A percentile compares a stretch with the other conserved stretches of the same genome.
Conservation (phyloP, 2,113 vertebrate species). For the Eulacestoma nigropectus region DNA sequence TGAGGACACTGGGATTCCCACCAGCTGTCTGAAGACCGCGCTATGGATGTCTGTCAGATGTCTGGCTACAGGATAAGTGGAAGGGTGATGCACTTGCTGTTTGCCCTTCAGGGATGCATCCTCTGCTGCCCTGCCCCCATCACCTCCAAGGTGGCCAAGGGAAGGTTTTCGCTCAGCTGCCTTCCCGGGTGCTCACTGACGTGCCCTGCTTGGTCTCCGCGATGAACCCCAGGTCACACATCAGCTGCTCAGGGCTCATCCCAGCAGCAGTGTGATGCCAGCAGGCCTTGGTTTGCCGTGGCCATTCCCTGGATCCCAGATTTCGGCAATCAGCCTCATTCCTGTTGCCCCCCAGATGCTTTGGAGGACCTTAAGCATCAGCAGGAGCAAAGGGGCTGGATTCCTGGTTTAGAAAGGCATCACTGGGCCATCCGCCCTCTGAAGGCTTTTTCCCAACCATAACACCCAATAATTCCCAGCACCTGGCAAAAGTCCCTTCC, state of each 20-base stretch:
- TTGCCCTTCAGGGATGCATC: neutral
- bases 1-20: conserved; percentile 37
- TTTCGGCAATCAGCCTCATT: neutral
- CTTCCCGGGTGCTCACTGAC: accelerated
- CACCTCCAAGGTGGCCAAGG: neutral
- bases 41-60: neutral
- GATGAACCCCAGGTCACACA: neutral
- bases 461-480: neutral
- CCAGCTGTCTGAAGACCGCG: neutral
- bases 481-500: neutral
- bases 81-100: neutral
- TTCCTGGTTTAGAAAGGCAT: neutral
- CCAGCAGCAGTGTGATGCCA: neutral
- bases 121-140: neutral
- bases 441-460: neutral
- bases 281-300: neutral
- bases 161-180: neutral
- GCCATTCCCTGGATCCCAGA: neutral
- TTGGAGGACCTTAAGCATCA: neutral
- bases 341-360: neutral
- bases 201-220: neutral
- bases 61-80: neutral
- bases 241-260: neutral
- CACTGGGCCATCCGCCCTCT: neutral
- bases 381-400: neutral